A percentile compares a stretch with the other conserved stretches of the same genome.
phyloP scores from a whole-genome alignment of 2,888 invertebrate species.

The Criorhina ranunculi region DNA sequence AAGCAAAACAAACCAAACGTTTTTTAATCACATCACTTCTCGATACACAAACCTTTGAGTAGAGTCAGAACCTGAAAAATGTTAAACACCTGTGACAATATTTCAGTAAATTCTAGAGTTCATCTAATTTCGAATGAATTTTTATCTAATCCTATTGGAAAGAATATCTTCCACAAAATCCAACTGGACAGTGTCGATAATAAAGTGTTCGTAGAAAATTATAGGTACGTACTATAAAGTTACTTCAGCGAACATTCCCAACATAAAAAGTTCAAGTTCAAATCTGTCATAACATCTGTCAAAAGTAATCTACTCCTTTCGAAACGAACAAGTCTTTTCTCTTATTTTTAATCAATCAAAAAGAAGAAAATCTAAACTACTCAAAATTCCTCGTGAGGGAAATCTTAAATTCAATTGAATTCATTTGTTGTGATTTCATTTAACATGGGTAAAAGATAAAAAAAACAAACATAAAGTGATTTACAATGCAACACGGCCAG shows the following conservation, averaged over 20 bases:
- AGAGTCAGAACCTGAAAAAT: too few relatives aligned
- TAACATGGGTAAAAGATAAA: slow-evolving; percentile 22
- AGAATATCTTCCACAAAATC: too few relatives aligned
- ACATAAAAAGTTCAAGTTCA: slow-evolving; percentile 7
- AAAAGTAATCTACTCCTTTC: not conserved
- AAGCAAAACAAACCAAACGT: too few relatives aligned
- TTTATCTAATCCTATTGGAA: too few relatives aligned
- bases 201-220: not conserved
- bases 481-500: slow-evolving; percentile 47
- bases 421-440: not conserved
- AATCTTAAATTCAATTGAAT: slow-evolving; percentile 28
- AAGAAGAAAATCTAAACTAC: slow-evolving; percentile 24
- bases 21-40: too few relatives aligned
- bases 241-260: slow-evolving; percentile 18
- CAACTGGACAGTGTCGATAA: slow-evolving; percentile 1
- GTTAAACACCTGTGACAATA: too few relatives aligned
- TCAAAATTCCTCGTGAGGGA: slow-evolving; percentile 7
- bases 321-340: slow-evolving; percentile 53
- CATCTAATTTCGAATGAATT: too few relatives aligned
- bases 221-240: too few relatives aligned
- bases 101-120: too few relatives aligned
- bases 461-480: not conserved
- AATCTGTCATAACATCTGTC: slow-evolving; percentile 24
- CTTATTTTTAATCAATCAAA: slow-evolving; percentile 71
- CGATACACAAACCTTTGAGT: too few relatives aligned